These are phyloP conservation scores for Dynastes grantii DNA, from an alignment of 2,888 invertebrate species.

Conservation along the genomic window DNA sequence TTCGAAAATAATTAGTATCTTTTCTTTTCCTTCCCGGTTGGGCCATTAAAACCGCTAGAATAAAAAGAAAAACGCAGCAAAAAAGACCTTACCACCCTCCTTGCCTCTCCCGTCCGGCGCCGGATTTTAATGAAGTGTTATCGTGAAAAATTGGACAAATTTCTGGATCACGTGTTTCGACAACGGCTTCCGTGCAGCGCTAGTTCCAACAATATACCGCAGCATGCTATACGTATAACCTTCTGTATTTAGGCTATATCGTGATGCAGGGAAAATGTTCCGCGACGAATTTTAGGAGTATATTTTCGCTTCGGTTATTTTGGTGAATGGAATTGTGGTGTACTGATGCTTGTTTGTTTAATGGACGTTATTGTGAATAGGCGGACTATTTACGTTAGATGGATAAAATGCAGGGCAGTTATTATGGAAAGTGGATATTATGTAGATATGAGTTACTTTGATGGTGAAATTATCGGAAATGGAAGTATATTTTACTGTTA, in stretches of 20 bases:
- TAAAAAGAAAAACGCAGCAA: background rate
- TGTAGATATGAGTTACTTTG: background rate
- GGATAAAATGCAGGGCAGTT: background rate
- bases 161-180: conserved; percentile 23
- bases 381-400: background rate
- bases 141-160: conserved; percentile 36
- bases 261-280: background rate
- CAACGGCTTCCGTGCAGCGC: background rate
- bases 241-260: background rate
- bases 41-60: background rate
- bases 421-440: background rate
- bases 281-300: background rate
- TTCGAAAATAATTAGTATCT: conserved; percentile 13
- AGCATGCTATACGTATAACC: background rate
- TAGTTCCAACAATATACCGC: background rate
- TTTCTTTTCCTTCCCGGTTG: background rate
- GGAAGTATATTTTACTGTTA: too few species aligned
- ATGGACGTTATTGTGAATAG: conserved; percentile 1
- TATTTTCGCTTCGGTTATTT: conserved; percentile 14
- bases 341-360: conserved; percentile 6
- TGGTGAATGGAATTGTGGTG: background rate
- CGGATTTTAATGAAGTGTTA: conserved; percentile 18
- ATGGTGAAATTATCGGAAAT: background rate
- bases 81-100: background rate
- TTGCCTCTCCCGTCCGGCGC: background rate